Percentiles rank a stretch among this genome's conserved stretches.
Conservation (phyloP, 1,140 invertebrate genomes). For the roundworm (Caenorhabditis elegans) region WBcel235 BX284604.4:10919001-10919500, state of each 20-base stretch:
- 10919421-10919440: neutral
- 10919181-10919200: neutral
- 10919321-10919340: neutral
- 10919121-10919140: no score
- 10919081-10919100: no score
- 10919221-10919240: neutral
- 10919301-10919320: constrained; percentile 28
- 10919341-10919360: neutral
- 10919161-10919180: no score
- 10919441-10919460: neutral
- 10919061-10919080: no score
- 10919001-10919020: no score
- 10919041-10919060: no score
- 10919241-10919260: constrained; percentile 5
- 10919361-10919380: neutral
- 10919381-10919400: neutral
- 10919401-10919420: neutral
- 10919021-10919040: no score
- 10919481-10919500: neutral
- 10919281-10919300: constrained; percentile 28
- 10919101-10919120: no score
- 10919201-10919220: neutral
- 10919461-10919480: neutral
- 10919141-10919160: no score
- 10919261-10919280: neutral